Percentiles rank a stretch among this genome's conserved stretches.
Evolutionary conservation across 2,888 invertebrate genomes (phyloP).

Genomic region (Brachypalpus laphriformis): DNA sequence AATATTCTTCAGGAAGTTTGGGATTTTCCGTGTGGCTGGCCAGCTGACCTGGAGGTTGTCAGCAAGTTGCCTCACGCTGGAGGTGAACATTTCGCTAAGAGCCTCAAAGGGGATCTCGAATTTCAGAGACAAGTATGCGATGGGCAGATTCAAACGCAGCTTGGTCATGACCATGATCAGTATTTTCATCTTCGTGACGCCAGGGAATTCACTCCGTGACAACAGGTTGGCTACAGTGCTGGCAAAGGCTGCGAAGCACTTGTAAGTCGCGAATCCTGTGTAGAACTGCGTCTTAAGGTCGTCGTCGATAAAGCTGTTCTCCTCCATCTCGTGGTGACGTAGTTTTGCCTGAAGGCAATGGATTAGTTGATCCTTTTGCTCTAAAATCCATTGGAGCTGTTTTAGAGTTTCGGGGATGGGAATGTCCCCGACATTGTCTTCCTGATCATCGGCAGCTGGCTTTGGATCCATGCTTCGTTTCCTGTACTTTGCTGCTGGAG

Average conservation of each 20-base stretch:
- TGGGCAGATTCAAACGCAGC: conserved; percentile 15
- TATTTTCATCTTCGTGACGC: background rate
- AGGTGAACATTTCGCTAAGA: conserved; percentile 1
- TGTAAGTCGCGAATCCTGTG: conserved; percentile 27
- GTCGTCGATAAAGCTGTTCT: background rate
- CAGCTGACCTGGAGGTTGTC: conserved; percentile 1
- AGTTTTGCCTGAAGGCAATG: background rate
- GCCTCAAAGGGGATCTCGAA: conserved; percentile 7
- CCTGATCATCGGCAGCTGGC: background rate
- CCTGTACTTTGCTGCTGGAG: background rate
- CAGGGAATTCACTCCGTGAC: background rate
- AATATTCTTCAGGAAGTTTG: background rate
- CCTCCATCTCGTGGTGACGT: background rate
- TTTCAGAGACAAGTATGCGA: conserved; percentile 16
- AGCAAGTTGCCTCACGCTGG: background rate
- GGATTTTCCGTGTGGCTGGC: background rate
- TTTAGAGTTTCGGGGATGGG: background rate
- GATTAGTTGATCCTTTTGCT: background rate
- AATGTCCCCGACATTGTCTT: background rate
- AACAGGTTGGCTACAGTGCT: background rate
- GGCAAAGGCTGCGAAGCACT: background rate
- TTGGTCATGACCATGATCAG: conserved; percentile 12
- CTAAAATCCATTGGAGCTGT: background rate
- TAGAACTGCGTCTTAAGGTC: conserved; percentile 32
- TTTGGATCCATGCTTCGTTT: background rate